These are phyloP conservation scores for Prietella phreatophila DNA, from an alignment of 2,113 vertebrate genomes.

Conservation along the genomic window DNA sequence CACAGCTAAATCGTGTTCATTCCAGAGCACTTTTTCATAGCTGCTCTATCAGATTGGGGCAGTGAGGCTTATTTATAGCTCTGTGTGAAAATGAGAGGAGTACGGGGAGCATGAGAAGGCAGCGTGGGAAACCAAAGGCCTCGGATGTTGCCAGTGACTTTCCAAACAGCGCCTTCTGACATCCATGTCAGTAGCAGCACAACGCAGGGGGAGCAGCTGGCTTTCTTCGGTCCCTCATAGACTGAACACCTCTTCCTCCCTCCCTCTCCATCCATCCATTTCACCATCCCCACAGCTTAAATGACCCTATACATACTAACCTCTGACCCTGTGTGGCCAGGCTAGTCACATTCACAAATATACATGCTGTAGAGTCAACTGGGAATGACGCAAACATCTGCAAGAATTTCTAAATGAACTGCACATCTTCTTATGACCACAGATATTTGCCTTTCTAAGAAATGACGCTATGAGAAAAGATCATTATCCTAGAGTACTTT, in stretches of 20 bases:
- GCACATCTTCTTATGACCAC: background rate
- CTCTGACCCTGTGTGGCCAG: constrained; percentile 38
- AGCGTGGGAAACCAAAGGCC: constrained; percentile 70
- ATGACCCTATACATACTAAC: constrained; percentile 42
- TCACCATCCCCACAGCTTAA: background rate
- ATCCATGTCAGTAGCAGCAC: constrained; percentile 42
- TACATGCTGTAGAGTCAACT: background rate
- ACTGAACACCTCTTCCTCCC: constrained; percentile 40
- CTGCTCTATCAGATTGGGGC: constrained; percentile 32
- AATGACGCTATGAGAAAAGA: background rate
- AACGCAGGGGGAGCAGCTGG: constrained; percentile 17
- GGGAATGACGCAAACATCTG: background rate
- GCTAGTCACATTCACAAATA: constrained; percentile 41
- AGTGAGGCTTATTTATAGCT: constrained; percentile 55
- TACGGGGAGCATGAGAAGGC: constrained; percentile 58
- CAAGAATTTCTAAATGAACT: constrained; percentile 8
- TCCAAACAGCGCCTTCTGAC: constrained; percentile 67
- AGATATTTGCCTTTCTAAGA: background rate
- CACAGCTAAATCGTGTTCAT: constrained; percentile 19
- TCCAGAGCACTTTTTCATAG: constrained; percentile 24
- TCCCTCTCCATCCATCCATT: constrained; percentile 22
- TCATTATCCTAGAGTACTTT: background rate
- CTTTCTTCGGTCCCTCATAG: constrained; percentile 12
- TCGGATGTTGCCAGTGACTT: constrained; percentile 60
- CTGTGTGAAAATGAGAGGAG: constrained; percentile 54